Base-by-base conservation (phyloP, 2,888 invertebrate species). In the Drosophila kambysellisi region DNA sequence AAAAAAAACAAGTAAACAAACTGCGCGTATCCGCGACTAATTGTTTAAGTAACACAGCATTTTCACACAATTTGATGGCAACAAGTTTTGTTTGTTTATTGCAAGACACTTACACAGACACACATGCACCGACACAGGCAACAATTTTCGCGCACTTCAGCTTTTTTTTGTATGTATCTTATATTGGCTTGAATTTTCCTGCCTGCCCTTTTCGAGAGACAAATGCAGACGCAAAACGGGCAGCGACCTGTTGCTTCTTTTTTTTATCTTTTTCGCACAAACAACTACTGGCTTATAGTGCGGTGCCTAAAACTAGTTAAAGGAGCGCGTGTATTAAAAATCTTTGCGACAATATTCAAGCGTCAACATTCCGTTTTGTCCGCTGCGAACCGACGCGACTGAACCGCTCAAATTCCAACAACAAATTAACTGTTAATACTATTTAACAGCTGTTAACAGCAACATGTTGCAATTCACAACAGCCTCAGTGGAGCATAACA, bases 111-210 rank as follows among this genome's bases (percentile, higher is more conserved):
- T 37, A 59, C 51, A 39, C 60, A 66, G 41, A 54, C 30, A 57
- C 50, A 43, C 51, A 51, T 43, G 46, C 51, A 59, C 53, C 62
- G 52, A 68, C 60, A 57, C 71, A 74, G 54, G 52, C 66, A 70
- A 76, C 72, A 78, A 74, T 90, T 88, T 89, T 88, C 82, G 83
- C 85, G 85, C 83, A 82, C 79, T 83, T 73, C 78, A 79, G 63
- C 69, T 82, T 82, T 90, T 90, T 76, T 89, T 76, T 86, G 90
- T 87, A 90, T 87, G 87, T 87, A 87, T 87, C 87, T 87, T 90
- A 84, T 90, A 90, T 90, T 89, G 85, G 80, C 90, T 81, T 76
- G 83, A 81, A 81, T 86, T 86, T 88, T 90, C 82, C 78, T 69
- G 70, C 60, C 71, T 90, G 86, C 90, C 88, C 90, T 89, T 86